Evolutionary conservation across 2,113 vertebrate species (phyloP), one percentile per base, ranked within the genome.

Genomic region (Stomatorhinus ivindoensis): DNA sequence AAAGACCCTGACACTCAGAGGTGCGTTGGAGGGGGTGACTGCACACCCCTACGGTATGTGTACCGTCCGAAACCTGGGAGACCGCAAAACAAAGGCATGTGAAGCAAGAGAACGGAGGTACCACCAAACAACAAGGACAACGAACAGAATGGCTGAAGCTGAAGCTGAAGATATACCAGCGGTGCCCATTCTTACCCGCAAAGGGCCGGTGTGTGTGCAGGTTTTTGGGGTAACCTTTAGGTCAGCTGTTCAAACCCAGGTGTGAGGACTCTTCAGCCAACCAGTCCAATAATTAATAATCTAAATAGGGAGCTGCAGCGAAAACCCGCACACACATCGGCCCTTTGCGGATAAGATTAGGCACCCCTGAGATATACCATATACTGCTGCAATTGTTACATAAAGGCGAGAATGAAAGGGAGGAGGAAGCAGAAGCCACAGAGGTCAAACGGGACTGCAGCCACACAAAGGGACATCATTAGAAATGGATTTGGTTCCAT

Each of bases 381-480:
- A 61, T 89, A 91, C 89, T 73, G 89, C 44, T 88, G 65, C 87
- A 17, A 85, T 51, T 91, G 86, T 80, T 61, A 55, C 73, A 24
- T 92, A 92, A 90, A 90, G 92, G 90, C 91, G 91, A 89, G 88
- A 92, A 95, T 96, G 95, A 95, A 92, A 95, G 94, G 95, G 92
- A 93, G 93, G 93, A 94, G 92, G 92, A 91, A 93, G 92, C 93
- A 92, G 92, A 94, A 95, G 94, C 93, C 95, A 95, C 88, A 92
- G 94, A 95, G 94, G 94, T 95, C 95, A 96, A 95, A 94, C 92
- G 94, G 94, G 95, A 95, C 94, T 95, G 94, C 93, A 95, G 93
- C 94, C 94, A 94, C 92, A 95, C 93, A 94, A 94, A 93, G 94
- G 92, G 92, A 95, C 95, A 95, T 96, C 95, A 95, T 95, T 95